Conservation (phyloP, 1,140 invertebrate genomes). For the Cyclina sinensis region DNA sequence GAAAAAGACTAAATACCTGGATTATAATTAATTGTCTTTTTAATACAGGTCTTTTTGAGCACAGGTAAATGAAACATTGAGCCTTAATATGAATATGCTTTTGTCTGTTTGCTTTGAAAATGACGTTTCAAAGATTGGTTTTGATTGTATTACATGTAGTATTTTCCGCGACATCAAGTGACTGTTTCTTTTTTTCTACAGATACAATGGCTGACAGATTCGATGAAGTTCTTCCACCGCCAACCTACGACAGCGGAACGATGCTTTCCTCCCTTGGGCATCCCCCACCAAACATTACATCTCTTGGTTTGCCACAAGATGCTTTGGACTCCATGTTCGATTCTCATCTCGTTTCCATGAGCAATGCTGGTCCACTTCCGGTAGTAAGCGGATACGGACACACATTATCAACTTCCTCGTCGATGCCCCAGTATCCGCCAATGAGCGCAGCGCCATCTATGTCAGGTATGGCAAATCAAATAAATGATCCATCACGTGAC, state of each 20-base stretch:
- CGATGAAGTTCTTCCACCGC: constrained; percentile 42
- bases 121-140: too few relatives aligned
- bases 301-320: background rate
- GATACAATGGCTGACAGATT: constrained; percentile 60
- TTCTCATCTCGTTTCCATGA: constrained; percentile 25
- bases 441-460: constrained; percentile 11
- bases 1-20: too few relatives aligned
- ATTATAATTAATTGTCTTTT: too few relatives aligned
- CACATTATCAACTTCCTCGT: background rate
- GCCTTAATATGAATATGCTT: too few relatives aligned
- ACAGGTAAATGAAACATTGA: too few relatives aligned
- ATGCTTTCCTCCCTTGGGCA: constrained; percentile 33
- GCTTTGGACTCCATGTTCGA: constrained; percentile 45
- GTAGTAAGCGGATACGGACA: constrained; percentile 22
- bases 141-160: too few relatives aligned
- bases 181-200: too few relatives aligned
- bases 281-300: background rate
- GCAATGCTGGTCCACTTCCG: constrained; percentile 34
- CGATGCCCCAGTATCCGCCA: constrained; percentile 34
- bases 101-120: too few relatives aligned
- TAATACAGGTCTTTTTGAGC: too few relatives aligned
- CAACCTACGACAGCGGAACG: constrained; percentile 47
- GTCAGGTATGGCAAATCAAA: constrained; percentile 62
- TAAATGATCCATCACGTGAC: constrained; percentile 44
- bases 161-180: too few relatives aligned